These are phyloP conservation scores for Ploceus nigricollis DNA, from an alignment of 2,113 vertebrate genomes.

Conservation along the genomic window DNA sequence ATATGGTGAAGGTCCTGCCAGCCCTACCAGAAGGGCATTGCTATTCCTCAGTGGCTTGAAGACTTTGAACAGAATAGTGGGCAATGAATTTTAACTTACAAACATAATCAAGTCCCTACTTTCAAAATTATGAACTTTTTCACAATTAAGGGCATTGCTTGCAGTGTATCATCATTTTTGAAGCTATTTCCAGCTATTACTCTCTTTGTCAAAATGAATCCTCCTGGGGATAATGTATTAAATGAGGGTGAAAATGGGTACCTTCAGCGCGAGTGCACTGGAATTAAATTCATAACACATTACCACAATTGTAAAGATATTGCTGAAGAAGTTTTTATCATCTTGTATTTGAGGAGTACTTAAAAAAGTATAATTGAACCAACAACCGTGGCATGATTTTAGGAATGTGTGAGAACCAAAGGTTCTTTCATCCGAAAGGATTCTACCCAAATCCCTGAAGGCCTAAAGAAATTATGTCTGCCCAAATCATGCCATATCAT, in stretches of 20 bases:
- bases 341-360: background rate
- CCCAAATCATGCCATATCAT: background rate
- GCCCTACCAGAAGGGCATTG: background rate
- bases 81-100: background rate
- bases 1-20: constrained; percentile 12
- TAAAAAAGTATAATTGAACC: constrained; percentile 9
- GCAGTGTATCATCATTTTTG: background rate
- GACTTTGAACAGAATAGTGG: background rate
- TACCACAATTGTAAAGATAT: background rate
- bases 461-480: constrained; percentile 7
- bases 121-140: background rate
- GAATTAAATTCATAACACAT: background rate
- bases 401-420: background rate
- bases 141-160: background rate
- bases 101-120: background rate
- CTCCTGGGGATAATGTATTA: background rate
- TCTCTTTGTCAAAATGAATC: background rate
- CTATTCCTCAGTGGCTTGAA: background rate
- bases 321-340: constrained; percentile 21
- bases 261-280: background rate
- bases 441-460: constrained; percentile 32
- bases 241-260: constrained; percentile 14
- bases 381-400: background rate
- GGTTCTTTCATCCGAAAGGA: background rate
- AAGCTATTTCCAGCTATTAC: background rate